Evolutionary conservation across 2,888 invertebrate species (phyloP).

Genomic region (Blastobasis adustella): DNA sequence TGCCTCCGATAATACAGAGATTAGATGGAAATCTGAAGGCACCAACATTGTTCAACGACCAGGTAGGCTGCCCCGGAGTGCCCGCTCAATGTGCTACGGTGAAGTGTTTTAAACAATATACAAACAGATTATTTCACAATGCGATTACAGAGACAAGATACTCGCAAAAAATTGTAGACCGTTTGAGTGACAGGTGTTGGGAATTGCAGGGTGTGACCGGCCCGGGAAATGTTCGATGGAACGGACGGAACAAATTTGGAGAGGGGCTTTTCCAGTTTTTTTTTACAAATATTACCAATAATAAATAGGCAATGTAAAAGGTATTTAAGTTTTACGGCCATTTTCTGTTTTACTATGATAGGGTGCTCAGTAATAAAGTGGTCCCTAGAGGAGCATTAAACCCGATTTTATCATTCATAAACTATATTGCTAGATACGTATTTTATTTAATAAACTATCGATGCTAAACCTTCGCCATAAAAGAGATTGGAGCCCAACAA

Average conservation of each 20-base stretch:
- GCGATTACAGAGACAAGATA: constrained; percentile 42
- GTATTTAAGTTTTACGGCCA: neutral
- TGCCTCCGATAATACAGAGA: constrained; percentile 62
- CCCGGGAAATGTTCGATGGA: neutral
- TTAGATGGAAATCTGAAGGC: constrained; percentile 67
- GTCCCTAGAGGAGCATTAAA: constrained; percentile 30
- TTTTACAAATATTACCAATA: neutral
- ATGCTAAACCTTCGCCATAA: constrained; percentile 64
- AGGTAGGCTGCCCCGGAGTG: constrained; percentile 41
- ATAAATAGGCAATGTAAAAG: neutral
- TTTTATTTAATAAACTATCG: constrained; percentile 58
- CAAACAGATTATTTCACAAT: constrained; percentile 64
- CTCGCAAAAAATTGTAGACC: constrained; percentile 31
- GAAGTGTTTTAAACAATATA: constrained; percentile 61
- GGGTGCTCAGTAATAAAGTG: constrained; percentile 35
- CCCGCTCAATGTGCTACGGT: constrained; percentile 25
- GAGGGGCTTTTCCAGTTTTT: no score
- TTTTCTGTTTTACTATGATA: constrained; percentile 8
- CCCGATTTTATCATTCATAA: constrained; percentile 67
- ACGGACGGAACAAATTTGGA: neutral
- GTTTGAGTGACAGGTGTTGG: constrained; percentile 34
- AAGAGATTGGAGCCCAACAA: constrained; percentile 70
- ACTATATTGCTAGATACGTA: constrained; percentile 26
- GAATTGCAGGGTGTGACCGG: neutral
- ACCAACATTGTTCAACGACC: constrained; percentile 63